Base-by-base conservation (phyloP, 2,797 vertebrate genomes). In the Nyctalus aviator region DNA sequence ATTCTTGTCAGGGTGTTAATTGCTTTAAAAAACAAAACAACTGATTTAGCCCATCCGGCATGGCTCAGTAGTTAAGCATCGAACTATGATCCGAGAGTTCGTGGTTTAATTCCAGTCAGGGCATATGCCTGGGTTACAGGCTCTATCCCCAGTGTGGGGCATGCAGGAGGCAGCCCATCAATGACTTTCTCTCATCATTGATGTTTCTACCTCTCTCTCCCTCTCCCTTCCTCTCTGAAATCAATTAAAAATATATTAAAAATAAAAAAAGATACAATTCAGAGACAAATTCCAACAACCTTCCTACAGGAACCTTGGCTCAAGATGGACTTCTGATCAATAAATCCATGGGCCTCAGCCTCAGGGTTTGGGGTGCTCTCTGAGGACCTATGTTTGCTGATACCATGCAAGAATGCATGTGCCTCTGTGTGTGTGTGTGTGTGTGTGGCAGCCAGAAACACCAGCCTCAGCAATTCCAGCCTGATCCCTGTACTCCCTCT, bases 401-500 rank as follows among this genome's bases (percentile, higher is more conserved):
- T 4, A 41, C 20, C 62, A 3, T 0, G 0, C 5, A 41, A 69
- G 57, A 48, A 20, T 3, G 8, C 14, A 5, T 1, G 6, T 4
- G 55, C 41, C 30, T 12, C 44, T 53, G 53, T 20, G 55, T 0
- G 30, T 2, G 9, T 0, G 30, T 2, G 9, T n/a, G n/a, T 53
- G 53, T 20, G 55, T 0, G 30, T 2, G 9, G 78, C 23, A 27
- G 32, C 37, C n/a, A 0, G 0, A 5, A 6, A 3, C 0, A 2
- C 11, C 4, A 5, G n/a, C 17, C 27, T 46, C 32, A 0, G 1
- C 17, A 18, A 0, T 25, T 59, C 48, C 68, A 48, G 50, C 4
- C 53, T 75, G 82, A 27, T 89, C 10, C 5, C 13, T 86, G 64
- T 3, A 21, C 94, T 72, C 96, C 94, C 95, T 96, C 96, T 90